Conservation (phyloP, 2,113 vertebrate genomes). For the Nestor notabilis region DNA sequence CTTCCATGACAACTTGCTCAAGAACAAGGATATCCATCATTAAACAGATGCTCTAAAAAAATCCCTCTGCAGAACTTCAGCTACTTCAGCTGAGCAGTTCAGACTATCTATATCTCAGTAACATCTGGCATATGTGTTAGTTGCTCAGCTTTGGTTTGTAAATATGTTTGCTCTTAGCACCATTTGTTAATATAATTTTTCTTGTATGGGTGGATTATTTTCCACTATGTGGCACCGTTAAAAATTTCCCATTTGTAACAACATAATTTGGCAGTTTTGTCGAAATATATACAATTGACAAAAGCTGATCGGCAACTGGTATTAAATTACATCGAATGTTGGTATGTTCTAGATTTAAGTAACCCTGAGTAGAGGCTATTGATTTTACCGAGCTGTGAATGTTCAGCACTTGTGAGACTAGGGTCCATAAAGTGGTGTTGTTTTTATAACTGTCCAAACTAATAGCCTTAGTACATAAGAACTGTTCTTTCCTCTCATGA, state of each 20-base stretch:
- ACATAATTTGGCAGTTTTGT: neutral
- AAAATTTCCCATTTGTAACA: neutral
- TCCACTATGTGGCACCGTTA: neutral
- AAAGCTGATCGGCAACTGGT: neutral
- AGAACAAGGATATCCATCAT: neutral
- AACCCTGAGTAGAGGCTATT: neutral
- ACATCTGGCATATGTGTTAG: conserved; percentile 56
- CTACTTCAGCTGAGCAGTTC: conserved; percentile 39
- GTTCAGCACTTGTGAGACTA: conserved; percentile 30
- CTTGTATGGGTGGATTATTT: conserved; percentile 49
- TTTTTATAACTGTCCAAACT: conserved; percentile 26
- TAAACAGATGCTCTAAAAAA: conserved; percentile 6
- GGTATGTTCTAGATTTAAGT: neutral
- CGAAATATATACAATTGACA: neutral
- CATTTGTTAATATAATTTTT: conserved; percentile 53
- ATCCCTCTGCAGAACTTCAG: conserved; percentile 6
- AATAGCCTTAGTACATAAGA: neutral
- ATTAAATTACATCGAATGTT: neutral
- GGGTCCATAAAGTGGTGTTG: neutral
- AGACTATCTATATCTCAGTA: conserved; percentile 44
- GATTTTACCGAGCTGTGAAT: conserved; percentile 36
- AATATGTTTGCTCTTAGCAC: conserved; percentile 48
- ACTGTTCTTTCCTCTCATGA: neutral
- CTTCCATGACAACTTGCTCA: neutral
- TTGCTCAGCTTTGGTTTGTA: conserved; percentile 45